A percentile compares a stretch with the other conserved stretches of the same genome.
Conservation (phyloP, 1,140 invertebrate genomes). For the Rhopalosiphum maidis region DNA sequence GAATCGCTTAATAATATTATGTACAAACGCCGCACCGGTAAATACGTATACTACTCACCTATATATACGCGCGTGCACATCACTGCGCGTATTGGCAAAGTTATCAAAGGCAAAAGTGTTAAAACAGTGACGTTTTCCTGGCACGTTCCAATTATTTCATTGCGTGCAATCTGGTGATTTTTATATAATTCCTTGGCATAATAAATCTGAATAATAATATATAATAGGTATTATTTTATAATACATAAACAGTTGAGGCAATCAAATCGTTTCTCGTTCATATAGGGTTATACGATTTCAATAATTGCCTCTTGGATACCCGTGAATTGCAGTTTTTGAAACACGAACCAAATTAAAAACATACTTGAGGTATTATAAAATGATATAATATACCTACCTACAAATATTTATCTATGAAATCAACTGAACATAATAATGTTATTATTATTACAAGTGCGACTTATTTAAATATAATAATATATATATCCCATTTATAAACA, state of each 20-base stretch:
- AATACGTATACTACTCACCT: neutral
- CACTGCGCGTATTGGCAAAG: neutral
- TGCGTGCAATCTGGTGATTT: neutral
- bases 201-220: neutral
- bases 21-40: neutral
- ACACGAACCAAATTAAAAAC: too few species aligned
- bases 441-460: neutral
- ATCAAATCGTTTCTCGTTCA: neutral
- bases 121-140: constrained; percentile 4
- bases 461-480: constrained; percentile 2
- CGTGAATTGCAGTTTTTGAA: too few species aligned
- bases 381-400: too few species aligned
- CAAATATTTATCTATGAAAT: too few species aligned
- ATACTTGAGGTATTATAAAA: too few species aligned
- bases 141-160: neutral
- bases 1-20: neutral
- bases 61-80: neutral
- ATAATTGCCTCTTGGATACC: neutral
- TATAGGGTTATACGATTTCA: neutral
- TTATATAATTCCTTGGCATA: neutral
- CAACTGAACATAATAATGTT: neutral
- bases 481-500: neutral
- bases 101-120: neutral
- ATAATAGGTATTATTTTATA: neutral
- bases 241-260: neutral